Evolutionary conservation across 2,888 invertebrate species (phyloP), one percentile per base, ranked within the genome.

Genomic region (Myathropa florea): DNA sequence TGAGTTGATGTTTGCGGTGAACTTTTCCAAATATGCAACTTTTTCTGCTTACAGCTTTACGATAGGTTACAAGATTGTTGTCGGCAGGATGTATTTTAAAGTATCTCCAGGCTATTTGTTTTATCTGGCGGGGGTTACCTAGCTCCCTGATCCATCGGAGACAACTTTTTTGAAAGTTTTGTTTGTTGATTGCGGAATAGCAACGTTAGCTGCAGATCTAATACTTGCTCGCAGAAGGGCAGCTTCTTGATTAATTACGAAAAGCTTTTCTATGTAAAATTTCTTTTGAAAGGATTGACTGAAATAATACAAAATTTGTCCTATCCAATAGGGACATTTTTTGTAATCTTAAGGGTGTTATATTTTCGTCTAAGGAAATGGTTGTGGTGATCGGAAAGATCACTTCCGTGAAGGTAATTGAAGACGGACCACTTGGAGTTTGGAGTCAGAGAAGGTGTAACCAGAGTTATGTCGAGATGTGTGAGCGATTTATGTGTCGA

Each of bases 401-500:
- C 61, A 23, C 72, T 80, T 1, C 73, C 67, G 33, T 63, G 53
- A 18, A 73, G 60, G n/a, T 26, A 18, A 6, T 72, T 23, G 2
- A 28, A 39, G 4, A 55, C 24, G 10, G 21, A 10, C 24, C 67
- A 80, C 3, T n/a, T 46, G 12, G 39, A 24, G 18, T 59, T 79
- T 4, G 67, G 75, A 10, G 36, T 28, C 12, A 84, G 24, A 26
- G 36, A 53, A 3, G 68, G 53, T 18, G 33, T 3, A 33, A 33
- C 70, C 73, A 6, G 26, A 12, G 4, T 75, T 0, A 83, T 21
- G 57, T 75, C 78, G 18, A 76, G 60, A 59, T 81, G 30, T 23
- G 71, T 53, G 21, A 80, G 76, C n/a, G 79, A 68, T 39, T 21
- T 26, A 12, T 70, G 76, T 0, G 76, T 82, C 46, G 78, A 71